These are phyloP conservation scores for Blomia tropicalis DNA, from an alignment of 2,888 invertebrate species.

Conservation along the genomic window DNA sequence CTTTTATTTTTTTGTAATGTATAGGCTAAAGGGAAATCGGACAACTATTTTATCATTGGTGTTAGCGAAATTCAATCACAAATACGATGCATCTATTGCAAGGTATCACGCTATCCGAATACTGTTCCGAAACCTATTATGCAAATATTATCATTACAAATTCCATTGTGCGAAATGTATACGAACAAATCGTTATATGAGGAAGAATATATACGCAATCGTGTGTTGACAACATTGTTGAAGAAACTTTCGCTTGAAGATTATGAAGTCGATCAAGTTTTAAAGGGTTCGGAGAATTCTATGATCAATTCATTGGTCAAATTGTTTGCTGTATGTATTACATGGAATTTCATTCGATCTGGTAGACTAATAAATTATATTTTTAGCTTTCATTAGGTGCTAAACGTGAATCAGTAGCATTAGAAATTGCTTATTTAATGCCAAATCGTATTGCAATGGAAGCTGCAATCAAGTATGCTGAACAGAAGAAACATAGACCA, in stretches of 20 bases:
- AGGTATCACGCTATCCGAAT: conserved; percentile 68
- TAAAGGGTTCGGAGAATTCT: conserved; percentile 46
- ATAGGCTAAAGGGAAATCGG: conserved; percentile 50
- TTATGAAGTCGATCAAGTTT: conserved; percentile 34
- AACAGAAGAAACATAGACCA: conserved; percentile 55
- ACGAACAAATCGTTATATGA: conserved; percentile 67
- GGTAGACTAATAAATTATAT: too few relatives aligned
- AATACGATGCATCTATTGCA: conserved; percentile 64
- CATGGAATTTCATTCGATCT: too few relatives aligned
- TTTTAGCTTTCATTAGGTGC: conserved; percentile 60
- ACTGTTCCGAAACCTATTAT: conserved; percentile 71
- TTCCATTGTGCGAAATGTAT: conserved; percentile 59
- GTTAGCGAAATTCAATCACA: conserved; percentile 60
- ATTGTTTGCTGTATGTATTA: conserved; percentile 58
- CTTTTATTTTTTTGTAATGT: neutral
- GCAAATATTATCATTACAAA: conserved; percentile 50
- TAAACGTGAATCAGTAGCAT: conserved; percentile 65
- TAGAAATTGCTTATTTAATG: conserved; percentile 68
- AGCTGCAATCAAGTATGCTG: conserved; percentile 73
- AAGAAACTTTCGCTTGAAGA: conserved; percentile 32
- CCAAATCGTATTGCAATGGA: conserved; percentile 58
- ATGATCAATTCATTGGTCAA: conserved; percentile 66
- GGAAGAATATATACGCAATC: conserved; percentile 34
- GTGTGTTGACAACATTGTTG: conserved; percentile 32
- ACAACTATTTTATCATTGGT: conserved; percentile 58